phyloP scores from a whole-genome alignment of 1,140 invertebrate species.

The Penaeus japonicus region DNA sequence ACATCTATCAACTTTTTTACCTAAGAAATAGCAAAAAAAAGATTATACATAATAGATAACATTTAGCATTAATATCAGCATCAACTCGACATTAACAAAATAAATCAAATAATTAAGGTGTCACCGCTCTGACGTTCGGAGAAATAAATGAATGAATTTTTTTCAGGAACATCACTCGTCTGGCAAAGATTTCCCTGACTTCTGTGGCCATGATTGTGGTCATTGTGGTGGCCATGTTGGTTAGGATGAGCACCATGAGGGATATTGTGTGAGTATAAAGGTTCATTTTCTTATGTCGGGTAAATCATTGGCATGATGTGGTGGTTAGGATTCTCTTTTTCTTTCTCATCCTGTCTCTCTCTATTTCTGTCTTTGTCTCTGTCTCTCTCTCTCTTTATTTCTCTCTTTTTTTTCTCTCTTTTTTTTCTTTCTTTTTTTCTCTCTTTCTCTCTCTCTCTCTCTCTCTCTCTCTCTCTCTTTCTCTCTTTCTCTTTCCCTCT shows the following conservation, averaged over 20 bases:
- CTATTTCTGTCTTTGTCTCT: not conserved
- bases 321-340: not conserved
- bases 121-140: too few relatives aligned
- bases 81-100: too few relatives aligned
- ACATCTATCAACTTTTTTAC: too few relatives aligned
- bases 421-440: not conserved
- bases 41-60: too few relatives aligned
- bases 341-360: not conserved
- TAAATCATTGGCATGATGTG: not conserved
- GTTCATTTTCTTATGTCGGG: not conserved
- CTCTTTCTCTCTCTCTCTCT: not conserved
- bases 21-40: too few relatives aligned
- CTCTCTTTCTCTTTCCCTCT: not conserved
- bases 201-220: slow-evolving; percentile 79
- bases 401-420: not conserved
- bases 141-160: not conserved
- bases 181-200: slow-evolving; percentile 82
- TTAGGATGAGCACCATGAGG: slow-evolving; percentile 69
- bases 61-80: too few relatives aligned
- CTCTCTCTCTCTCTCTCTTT: not conserved
- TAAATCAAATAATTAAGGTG: too few relatives aligned
- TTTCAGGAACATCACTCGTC: slow-evolving; percentile 73
- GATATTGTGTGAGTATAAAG: slow-evolving; percentile 60
- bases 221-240: slow-evolving; percentile 77
- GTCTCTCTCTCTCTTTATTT: not conserved